Conservation (phyloP, 2,797 vertebrate species). For the Thalassophryne amazonica region DNA sequence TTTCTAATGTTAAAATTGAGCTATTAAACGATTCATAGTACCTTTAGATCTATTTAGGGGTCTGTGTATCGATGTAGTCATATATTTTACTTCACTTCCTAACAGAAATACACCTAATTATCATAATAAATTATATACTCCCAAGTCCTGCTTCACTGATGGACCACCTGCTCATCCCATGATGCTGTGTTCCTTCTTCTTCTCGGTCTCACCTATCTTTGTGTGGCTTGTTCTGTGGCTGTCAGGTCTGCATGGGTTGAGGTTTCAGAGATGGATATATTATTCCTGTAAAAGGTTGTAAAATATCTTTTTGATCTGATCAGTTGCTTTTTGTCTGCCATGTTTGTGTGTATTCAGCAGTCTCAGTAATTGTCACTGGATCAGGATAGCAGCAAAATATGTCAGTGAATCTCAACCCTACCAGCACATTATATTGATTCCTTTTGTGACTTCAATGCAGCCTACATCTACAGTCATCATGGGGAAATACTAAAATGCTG, state of each 20-base stretch:
- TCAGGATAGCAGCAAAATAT: constrained; percentile 36
- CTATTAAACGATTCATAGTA: too few species aligned
- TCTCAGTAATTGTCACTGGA: constrained; percentile 61
- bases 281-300: constrained; percentile 28
- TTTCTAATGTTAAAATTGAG: too few species aligned
- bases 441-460: constrained; percentile 25
- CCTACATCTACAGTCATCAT: constrained; percentile 22
- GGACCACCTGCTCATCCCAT: too few species aligned
- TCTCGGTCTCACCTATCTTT: constrained; percentile 3
- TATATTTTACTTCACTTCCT: too few species aligned
- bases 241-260: neutral
- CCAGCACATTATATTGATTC: constrained; percentile 51
- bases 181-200: too few species aligned
- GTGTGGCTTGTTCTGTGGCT: neutral
- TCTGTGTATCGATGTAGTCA: too few species aligned
- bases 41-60: too few species aligned
- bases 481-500: neutral
- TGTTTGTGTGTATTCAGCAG: constrained; percentile 46
- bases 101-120: too few species aligned
- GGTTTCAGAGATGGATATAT: constrained; percentile 3
- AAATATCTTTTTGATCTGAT: constrained; percentile 26
- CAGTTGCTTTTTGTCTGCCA: constrained; percentile 22
- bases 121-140: too few species aligned
- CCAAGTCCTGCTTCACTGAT: too few species aligned
- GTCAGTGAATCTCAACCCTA: constrained; percentile 61